These are phyloP conservation scores for Myopa testacea DNA, from an alignment of 2,888 invertebrate genomes.

Conservation along the genomic window DNA sequence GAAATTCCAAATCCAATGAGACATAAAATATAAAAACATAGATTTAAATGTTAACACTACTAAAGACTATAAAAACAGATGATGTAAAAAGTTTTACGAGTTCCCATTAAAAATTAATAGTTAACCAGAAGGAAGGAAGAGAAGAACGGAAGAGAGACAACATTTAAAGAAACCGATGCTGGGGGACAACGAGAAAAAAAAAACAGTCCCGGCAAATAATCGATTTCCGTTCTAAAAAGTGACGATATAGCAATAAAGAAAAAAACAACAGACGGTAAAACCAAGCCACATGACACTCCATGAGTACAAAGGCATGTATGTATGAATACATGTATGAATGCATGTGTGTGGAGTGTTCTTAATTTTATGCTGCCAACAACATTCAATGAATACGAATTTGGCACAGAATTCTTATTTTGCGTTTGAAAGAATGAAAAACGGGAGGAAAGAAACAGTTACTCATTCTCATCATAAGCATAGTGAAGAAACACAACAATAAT, in stretches of 20 bases:
- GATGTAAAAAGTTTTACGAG: too few species aligned
- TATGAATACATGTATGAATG: background rate
- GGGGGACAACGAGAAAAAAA: background rate
- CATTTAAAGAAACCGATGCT: background rate
- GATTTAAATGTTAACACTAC: too few species aligned
- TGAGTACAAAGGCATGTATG: background rate
- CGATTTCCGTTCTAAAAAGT: background rate
- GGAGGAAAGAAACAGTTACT: too few species aligned
- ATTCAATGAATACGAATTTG: background rate
- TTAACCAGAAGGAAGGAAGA: too few species aligned
- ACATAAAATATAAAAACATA: too few species aligned
- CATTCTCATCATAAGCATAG: background rate
- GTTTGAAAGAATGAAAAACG: background rate
- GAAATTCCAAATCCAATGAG: too few species aligned
- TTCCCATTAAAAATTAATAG: too few species aligned
- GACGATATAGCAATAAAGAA: background rate
- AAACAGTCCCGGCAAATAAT: background rate
- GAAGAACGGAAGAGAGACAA: too few species aligned
- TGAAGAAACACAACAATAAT: too few species aligned
- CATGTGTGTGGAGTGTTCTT: background rate
- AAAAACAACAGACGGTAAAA: background rate
- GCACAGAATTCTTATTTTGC: background rate
- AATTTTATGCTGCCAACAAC: background rate
- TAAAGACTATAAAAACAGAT: too few species aligned
- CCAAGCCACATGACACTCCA: background rate